Evolutionary conservation across 2,797 vertebrate species (phyloP).

Genomic region (Sardinella longiceps): DNA sequence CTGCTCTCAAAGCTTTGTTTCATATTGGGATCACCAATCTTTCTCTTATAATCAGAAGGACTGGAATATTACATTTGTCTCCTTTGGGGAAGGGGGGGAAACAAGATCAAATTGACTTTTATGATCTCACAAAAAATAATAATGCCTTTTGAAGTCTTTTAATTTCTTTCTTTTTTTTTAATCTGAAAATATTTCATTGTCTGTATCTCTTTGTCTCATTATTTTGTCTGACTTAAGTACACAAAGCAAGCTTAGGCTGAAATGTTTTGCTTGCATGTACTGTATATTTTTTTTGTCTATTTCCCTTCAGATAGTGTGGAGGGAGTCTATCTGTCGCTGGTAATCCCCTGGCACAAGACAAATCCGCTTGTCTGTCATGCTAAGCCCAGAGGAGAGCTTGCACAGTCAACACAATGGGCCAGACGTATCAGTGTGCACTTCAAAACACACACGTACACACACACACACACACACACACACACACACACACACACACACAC

Average conservation of each 20-base stretch:
- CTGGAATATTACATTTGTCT: background rate
- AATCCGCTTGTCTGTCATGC: slow-evolving; percentile 56
- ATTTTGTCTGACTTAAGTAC: slow-evolving; percentile 22
- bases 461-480: too few species aligned
- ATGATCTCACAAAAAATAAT: background rate
- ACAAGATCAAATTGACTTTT: background rate
- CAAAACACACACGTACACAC: too few species aligned
- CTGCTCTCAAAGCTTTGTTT: slow-evolving; percentile 14
- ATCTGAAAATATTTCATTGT: background rate
- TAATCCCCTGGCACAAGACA: slow-evolving; percentile 56
- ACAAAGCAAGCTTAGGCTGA: slow-evolving; percentile 35
- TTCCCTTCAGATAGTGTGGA: background rate
- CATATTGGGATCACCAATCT: background rate
- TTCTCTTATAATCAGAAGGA: background rate
- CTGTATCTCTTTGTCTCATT: background rate
- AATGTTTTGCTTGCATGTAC: slow-evolving; percentile 24
- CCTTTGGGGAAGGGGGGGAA: background rate
- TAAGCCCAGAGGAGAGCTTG: slow-evolving; percentile 56
- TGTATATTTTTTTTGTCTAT: slow-evolving; percentile 32
- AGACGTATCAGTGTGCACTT: slow-evolving; percentile 51
- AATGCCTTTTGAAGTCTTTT: background rate
- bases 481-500: too few species aligned
- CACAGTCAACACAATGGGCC: slow-evolving; percentile 56
- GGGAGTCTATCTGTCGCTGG: slow-evolving; percentile 42
- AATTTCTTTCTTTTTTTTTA: background rate